Base-by-base conservation (phyloP, 2,113 vertebrate species). In the Chroicocephalus ridibundus region DNA sequence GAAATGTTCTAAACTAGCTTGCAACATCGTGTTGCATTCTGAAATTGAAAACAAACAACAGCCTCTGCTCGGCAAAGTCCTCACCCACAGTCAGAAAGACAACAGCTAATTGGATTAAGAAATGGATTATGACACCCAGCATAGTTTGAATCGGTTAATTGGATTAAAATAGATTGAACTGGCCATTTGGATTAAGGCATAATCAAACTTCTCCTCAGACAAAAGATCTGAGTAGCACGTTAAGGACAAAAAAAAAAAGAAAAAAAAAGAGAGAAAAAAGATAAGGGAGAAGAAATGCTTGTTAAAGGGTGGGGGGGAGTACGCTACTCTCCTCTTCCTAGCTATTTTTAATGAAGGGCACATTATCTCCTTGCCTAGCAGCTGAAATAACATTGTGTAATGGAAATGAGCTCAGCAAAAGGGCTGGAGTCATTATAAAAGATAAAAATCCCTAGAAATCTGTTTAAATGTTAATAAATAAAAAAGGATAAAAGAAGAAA, bases 31-130 rank as follows among this genome's bases (percentile, higher is more conserved):
- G 40, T 55, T 93, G 38, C 54, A 72, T 84, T 79, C 74, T 82
- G 58, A 83, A 82, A 84, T 7, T 51, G 65, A 79, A 91, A 89
- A 86, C 40, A 93, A 92, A 89, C 78, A 97, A 49, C 76, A 81
- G 65, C 25, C 17, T 72, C 80, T 9, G 2, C 83, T 94, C 44
- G 38, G 66, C 61, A 57, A 70, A 92, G 58, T 86, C 72, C 80
- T 95, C 83, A 87, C 65, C 77, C 91, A 2, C 80, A 87, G 77
- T 93, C 92, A 51, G 90, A 69, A 44, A 6, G 7, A 79, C 93
- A 92, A 96, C 82, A 96, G 93, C 72, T 98, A 98, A 98, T 97
- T 97, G 96, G 96, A 98, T 98, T 97, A 97, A 97, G 93, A 97
- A 90, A 88, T 94, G 96, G 97, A 96, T 96, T 97, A 90, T 95